These are phyloP conservation scores for Tetragnatha versicolor DNA, from an alignment of 1,140 invertebrate species.

Conservation along the genomic window DNA sequence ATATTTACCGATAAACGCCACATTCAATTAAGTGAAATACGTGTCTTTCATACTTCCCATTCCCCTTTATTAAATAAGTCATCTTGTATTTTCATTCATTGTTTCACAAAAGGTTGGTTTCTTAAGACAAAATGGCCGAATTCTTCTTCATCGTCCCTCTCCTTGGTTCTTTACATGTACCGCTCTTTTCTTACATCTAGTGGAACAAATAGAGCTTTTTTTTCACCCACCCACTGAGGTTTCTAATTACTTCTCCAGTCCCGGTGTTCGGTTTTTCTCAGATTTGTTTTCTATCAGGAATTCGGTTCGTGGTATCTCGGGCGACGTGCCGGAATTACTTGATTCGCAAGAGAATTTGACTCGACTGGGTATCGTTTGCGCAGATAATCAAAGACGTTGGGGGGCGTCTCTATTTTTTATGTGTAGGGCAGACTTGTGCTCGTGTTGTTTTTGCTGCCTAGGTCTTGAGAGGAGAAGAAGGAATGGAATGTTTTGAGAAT, in stretches of 20 bases:
- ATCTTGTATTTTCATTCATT: not conserved
- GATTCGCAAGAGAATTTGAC: no score
- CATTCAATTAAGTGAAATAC: not conserved
- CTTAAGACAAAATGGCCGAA: not conserved
- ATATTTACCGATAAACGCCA: no score
- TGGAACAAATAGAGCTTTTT: slow-evolving; percentile 39
- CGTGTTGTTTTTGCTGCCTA: no score
- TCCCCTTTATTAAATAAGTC: slow-evolving; percentile 10
- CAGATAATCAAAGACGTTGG: no score
- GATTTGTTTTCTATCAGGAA: slow-evolving; percentile 37
- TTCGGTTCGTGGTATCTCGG: not conserved
- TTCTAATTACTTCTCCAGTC: slow-evolving; percentile 33
- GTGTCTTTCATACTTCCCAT: slow-evolving; percentile 1
- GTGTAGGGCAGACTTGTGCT: no score
- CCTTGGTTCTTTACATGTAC: not conserved
- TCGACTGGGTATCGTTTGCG: no score
- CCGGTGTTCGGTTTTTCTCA: not conserved
- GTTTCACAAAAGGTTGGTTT: slow-evolving; percentile 1
- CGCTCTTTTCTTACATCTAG: slow-evolving; percentile 5
- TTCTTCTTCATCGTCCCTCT: not conserved
- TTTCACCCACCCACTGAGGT: slow-evolving; percentile 5
- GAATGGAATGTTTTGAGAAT: no score
- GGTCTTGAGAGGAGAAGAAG: no score
- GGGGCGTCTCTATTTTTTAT: not conserved
- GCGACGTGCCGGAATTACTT: not conserved